Conservation (phyloP, 2,888 invertebrate genomes). For the Calliopum simillimum region DNA sequence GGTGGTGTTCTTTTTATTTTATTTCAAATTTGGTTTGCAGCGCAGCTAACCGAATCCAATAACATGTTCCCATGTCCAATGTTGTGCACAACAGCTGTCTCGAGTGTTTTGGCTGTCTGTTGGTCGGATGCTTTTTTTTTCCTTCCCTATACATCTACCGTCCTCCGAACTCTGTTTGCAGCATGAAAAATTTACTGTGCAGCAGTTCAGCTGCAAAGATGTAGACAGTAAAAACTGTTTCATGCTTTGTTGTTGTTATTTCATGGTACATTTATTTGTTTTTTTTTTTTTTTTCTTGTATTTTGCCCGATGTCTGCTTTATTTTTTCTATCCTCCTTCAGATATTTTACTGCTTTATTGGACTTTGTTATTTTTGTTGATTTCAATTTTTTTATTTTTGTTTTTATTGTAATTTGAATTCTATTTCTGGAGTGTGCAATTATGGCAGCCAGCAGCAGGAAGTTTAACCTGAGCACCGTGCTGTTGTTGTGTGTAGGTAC, state of each 20-base stretch:
- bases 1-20: too few species aligned
- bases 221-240: constrained; percentile 18
- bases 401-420: background rate
- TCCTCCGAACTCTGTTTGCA: background rate
- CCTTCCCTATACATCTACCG: background rate
- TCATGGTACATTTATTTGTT: background rate
- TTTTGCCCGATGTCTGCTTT: background rate
- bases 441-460: constrained; percentile 5
- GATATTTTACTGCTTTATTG: background rate
- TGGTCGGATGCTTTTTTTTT: background rate
- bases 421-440: constrained; percentile 29
- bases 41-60: background rate
- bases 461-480: background rate
- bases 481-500: too few species aligned
- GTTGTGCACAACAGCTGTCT: constrained; percentile 22
- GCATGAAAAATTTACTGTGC: background rate
- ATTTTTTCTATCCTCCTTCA: background rate
- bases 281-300: background rate
- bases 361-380: constrained; percentile 1
- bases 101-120: constrained; percentile 1
- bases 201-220: constrained; percentile 27
- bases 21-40: background rate
- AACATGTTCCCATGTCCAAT: constrained; percentile 5
- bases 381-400: background rate
- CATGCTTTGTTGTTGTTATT: background rate